Conservation (phyloP, 2,797 vertebrate genomes). For the Rousettus madagascariensis region DNA sequence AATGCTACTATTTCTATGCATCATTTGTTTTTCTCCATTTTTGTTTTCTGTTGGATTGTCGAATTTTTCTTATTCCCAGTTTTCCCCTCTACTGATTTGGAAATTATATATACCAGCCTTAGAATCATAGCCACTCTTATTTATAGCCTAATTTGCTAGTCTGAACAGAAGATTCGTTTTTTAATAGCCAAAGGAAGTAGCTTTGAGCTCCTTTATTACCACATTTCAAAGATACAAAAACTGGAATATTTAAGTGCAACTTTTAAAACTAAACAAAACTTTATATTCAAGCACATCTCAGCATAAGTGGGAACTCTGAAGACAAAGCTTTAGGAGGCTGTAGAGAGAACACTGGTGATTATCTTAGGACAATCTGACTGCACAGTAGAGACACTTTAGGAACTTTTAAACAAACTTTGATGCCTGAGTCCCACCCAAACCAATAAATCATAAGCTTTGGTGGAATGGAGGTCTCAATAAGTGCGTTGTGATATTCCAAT, state of each 20-base stretch:
- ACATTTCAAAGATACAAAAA: not conserved
- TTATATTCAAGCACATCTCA: not conserved
- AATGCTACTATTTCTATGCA: not conserved
- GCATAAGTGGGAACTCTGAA: not conserved
- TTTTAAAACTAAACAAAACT: not conserved
- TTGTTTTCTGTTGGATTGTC: not conserved
- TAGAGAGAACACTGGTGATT: not conserved
- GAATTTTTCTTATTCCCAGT: not conserved
- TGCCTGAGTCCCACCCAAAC: not conserved
- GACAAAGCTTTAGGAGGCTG: not conserved
- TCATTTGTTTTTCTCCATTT: not conserved
- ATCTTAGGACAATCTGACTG: not conserved
- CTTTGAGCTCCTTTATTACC: not conserved
- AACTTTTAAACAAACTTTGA: not conserved
- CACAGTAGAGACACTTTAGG: not conserved
- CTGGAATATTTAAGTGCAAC: not conserved
- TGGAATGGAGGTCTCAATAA: not conserved
- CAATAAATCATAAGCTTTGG: not conserved
- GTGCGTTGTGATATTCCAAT: not conserved
- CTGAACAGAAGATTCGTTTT: not conserved
- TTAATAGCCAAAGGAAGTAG: not conserved
- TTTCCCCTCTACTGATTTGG: not conserved
- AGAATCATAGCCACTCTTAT: not conserved
- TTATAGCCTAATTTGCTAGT: not conserved
- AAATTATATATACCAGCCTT: not conserved